phyloP scores from a whole-genome alignment of 2,797 vertebrate species.

The Synaphobranchus kaupii region DNA sequence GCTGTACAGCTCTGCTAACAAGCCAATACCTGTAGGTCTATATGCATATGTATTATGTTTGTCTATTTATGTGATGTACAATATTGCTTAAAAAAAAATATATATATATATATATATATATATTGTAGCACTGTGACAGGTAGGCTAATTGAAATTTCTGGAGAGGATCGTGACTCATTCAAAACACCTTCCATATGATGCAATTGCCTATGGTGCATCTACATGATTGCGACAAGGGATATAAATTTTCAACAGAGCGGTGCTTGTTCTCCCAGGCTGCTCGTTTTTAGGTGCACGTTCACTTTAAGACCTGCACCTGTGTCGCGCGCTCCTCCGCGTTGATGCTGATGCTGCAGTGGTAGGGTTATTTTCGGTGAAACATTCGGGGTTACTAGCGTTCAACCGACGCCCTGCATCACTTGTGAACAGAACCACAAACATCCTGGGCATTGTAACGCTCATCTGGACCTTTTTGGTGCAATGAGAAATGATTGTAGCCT shows the following conservation, averaged over 20 bases:
- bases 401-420: slow-evolving; percentile 64
- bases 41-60: background rate
- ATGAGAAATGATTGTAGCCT: background rate
- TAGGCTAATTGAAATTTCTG: background rate
- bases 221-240: background rate
- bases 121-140: background rate
- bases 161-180: background rate
- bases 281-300: slow-evolving; percentile 52
- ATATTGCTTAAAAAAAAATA: background rate
- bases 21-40: background rate
- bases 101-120: too few relatives aligned
- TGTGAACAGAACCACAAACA: slow-evolving; percentile 58
- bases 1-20: background rate
- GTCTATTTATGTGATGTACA: background rate
- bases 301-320: slow-evolving; percentile 79
- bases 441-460: background rate
- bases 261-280: background rate
- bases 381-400: slow-evolving; percentile 79
- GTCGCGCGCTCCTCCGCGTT: slow-evolving; percentile 60
- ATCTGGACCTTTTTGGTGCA: background rate
- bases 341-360: slow-evolving; percentile 79
- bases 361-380: slow-evolving; percentile 83
- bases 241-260: slow-evolving; percentile 5
- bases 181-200: background rate
- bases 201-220: background rate